A percentile compares a stretch with the other conserved stretches of the same genome.
phyloP scores from a whole-genome alignment of 1,140 invertebrate species.

The Contarinia nasturtii region DNA sequence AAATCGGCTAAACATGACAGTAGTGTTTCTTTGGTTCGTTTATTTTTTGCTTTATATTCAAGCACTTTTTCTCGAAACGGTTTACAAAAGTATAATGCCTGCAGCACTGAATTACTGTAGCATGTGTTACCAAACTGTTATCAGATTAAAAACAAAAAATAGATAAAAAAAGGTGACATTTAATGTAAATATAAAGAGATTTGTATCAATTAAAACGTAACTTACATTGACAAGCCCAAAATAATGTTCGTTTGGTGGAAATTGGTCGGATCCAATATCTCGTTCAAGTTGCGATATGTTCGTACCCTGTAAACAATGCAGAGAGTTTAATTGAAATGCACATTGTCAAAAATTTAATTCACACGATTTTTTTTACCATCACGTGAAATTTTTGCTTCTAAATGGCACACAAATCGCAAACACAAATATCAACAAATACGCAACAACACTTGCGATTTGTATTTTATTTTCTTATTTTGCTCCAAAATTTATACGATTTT shows the following conservation, averaged over 20 bases:
- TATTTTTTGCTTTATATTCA: constrained; percentile 96
- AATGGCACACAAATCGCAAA: too few relatives aligned
- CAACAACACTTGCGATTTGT: too few relatives aligned
- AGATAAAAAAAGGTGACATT: neutral
- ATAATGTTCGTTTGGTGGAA: constrained; percentile 95
- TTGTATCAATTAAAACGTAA: constrained; percentile 14
- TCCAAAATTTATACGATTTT: too few relatives aligned
- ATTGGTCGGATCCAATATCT: constrained; percentile 93
- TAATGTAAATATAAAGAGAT: constrained; percentile 1
- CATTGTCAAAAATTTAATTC: neutral
- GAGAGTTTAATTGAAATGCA: neutral
- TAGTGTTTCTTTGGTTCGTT: constrained; percentile 92
- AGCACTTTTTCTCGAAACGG: constrained; percentile 97
- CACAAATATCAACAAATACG: too few relatives aligned
- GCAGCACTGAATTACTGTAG: constrained; percentile 97
- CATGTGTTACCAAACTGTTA: constrained; percentile 99
- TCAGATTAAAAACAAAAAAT: constrained; percentile 8
- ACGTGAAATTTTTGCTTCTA: too few relatives aligned
- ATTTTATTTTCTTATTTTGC: too few relatives aligned
- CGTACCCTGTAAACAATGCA: constrained; percentile 43
- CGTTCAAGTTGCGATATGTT: constrained; percentile 95
- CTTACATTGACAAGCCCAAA: constrained; percentile 96
- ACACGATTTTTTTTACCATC: too few relatives aligned
- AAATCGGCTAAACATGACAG: constrained; percentile 94
- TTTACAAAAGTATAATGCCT: constrained; percentile 97